Base-by-base conservation (phyloP, 1,140 invertebrate species). In the Eupristina koningsbergeri region DNA sequence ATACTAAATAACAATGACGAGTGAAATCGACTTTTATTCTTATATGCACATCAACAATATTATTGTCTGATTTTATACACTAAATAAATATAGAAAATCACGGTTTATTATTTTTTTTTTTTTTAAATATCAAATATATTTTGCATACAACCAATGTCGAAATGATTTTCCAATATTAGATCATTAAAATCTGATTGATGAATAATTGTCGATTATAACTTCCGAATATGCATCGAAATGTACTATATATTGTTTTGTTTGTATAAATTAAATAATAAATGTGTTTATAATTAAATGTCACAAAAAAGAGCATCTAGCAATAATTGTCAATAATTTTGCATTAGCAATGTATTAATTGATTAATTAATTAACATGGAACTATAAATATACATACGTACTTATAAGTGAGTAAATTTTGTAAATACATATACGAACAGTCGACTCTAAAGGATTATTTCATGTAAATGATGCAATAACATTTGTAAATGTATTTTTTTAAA, bases 11-110 rank as follows among this genome's bases (percentile, higher is more conserved):
- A 84, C 83, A 75, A 80, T 75, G 69, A 80, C 75, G 76, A 75
- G 83, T 84, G 78, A 58, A 84, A 53, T 19, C 29, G 67, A 15
- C 26, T 45, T 34, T 80, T 13, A 3, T n/a, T 5, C 39, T 26
- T 64, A 41, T 41, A 84, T 76, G 58, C 83, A 80, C 71, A 7
- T 80, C 31, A 64, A 80, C 61, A 67, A 45, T n/a, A 80, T 84
- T 84, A 84, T 80, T 80, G 78, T 84, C 82, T 71, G 58, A 84
- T 79, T 83, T 84, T 39, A 63, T 50, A 74, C 75, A 34, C 26
- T 45, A 53, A 17, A n/a, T 13, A 61, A 53, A 15, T 61, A n/a
- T 39, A 39, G n/a, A 36, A 29, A 64, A 61, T 15, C 67, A 45
- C 58, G 17, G 41, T 15, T 53, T 76, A 74, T 76, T 76, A 76